Evolutionary conservation across 2,113 vertebrate genomes (phyloP), one percentile per base, ranked within the genome.

Genomic region (Tursiops truncatus): DNA sequence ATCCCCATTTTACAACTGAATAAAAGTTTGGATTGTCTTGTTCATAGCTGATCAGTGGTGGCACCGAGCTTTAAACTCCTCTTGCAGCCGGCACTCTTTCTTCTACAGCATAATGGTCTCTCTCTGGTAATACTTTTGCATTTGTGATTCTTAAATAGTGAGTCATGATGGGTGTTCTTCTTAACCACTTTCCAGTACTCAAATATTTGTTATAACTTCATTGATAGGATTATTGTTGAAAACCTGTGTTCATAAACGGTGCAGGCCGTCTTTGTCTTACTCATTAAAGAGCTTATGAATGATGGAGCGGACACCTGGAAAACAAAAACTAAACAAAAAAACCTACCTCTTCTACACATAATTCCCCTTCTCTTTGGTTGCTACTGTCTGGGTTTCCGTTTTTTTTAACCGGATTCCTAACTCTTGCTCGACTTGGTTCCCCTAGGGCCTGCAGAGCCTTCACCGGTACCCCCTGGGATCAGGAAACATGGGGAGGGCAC

Each of bases 91-190:
- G 47, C 36, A 9, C 44, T 38, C 12, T 36, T 71, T 36, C 50
- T 58, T 1, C 38, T 25, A 2, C 2, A 26, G 28, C 33, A 8
- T 13, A 4, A 0, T 13, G 10, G 7, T 26, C n/a, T 38, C 26
- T 91, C 33, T 15, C 3, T 56, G 38, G 38, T 31, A 63, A 31
- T 23, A 26, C 38, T 44, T 79, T 47, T 3, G 60, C 67, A 33
- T 28, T 50, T 60, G 81, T n/a, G 44, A 38, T 41, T 79, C 60
- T 84, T 84, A n/a, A 71, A 9, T 26, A 17, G 20, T n/a, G 60
- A 60, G 71, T 90, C 84, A 4, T 58, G 33, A 18, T 0, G 76
- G 23, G 58, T 74, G 23, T 33, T 56, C 17, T 70, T 71, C 36
- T 82, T 26, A 62, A 10, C 50, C 18, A 31, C 18, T 76, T 63